Evolutionary conservation across 2,888 invertebrate genomes (phyloP).

Genomic region (Orchesella flavescens): DNA sequence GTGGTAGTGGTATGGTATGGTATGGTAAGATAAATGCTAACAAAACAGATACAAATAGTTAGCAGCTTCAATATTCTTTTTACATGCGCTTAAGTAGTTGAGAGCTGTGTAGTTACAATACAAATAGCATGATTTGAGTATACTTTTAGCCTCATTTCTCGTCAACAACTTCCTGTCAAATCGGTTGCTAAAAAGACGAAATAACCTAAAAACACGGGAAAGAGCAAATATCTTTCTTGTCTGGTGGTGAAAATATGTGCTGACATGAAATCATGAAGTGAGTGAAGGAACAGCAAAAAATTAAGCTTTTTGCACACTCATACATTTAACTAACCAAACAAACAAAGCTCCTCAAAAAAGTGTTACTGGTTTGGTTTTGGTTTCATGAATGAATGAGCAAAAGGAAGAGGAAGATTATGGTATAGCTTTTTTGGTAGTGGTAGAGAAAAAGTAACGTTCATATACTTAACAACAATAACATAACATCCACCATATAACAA

Average conservation of each 20-base stretch:
- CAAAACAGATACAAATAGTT: too few relatives aligned
- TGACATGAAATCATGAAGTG: slow-evolving; percentile 5
- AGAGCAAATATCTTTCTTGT: not conserved
- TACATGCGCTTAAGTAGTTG: too few relatives aligned
- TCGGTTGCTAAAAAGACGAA: slow-evolving; percentile 10
- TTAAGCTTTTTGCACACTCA: slow-evolving; percentile 20
- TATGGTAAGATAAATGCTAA: too few relatives aligned
- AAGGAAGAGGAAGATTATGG: slow-evolving; percentile 3
- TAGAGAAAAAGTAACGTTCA: not conserved
- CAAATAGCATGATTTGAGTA: too few relatives aligned
- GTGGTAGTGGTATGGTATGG: too few relatives aligned
- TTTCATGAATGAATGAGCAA: slow-evolving; percentile 32
- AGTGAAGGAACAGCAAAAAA: not conserved
- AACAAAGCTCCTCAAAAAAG: slow-evolving; percentile 16
- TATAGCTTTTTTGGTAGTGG: not conserved
- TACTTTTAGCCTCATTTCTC: slow-evolving; percentile 45
- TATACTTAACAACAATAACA: not conserved
- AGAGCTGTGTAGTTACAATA: too few relatives aligned
- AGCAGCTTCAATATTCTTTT: too few relatives aligned
- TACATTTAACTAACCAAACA: slow-evolving; percentile 39
- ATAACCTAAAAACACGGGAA: slow-evolving; percentile 20
- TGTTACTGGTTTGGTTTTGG: slow-evolving; percentile 36
- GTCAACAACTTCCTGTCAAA: slow-evolving; percentile 41
- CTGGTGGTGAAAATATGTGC: slow-evolving; percentile 21
- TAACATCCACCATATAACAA: not conserved